A percentile compares a stretch with the other conserved stretches of the same genome.
Evolutionary conservation across 2,113 vertebrate species (phyloP).

Genomic region (Echinops telfairi): DNA sequence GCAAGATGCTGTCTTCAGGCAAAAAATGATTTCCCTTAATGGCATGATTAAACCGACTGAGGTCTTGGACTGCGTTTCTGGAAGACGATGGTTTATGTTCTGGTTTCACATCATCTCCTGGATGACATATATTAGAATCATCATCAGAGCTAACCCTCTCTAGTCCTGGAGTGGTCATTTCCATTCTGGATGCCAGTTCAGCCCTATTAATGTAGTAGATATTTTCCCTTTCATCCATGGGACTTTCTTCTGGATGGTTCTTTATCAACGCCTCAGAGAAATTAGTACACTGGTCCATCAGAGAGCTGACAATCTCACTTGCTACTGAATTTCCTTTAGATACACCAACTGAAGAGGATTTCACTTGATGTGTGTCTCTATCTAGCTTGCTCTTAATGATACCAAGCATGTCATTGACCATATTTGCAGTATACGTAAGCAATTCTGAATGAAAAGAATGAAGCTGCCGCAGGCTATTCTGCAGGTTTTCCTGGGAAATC

Average conservation of each 20-base stretch:
- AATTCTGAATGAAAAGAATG: constrained; percentile 60
- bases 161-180: background rate
- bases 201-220: background rate
- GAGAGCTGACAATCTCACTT: constrained; percentile 55
- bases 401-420: constrained; percentile 25
- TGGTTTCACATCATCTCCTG: constrained; percentile 35
- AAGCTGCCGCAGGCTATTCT: constrained; percentile 31
- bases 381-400: constrained; percentile 60
- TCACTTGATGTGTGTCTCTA: constrained; percentile 11
- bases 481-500: constrained; percentile 22
- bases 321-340: constrained; percentile 24
- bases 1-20: constrained; percentile 16
- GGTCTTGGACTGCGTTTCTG: background rate
- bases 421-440: constrained; percentile 31
- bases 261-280: constrained; percentile 5
- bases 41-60: background rate
- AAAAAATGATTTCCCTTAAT: background rate
- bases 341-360: background rate
- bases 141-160: background rate
- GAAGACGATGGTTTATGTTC: constrained; percentile 14
- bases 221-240: background rate
- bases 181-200: background rate
- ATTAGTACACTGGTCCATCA: constrained; percentile 46
- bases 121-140: constrained; percentile 1
- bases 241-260: constrained; percentile 21